These are phyloP conservation scores for Gymnocephalus cernua DNA, from an alignment of 2,113 vertebrate species.

Conservation along the genomic window DNA sequence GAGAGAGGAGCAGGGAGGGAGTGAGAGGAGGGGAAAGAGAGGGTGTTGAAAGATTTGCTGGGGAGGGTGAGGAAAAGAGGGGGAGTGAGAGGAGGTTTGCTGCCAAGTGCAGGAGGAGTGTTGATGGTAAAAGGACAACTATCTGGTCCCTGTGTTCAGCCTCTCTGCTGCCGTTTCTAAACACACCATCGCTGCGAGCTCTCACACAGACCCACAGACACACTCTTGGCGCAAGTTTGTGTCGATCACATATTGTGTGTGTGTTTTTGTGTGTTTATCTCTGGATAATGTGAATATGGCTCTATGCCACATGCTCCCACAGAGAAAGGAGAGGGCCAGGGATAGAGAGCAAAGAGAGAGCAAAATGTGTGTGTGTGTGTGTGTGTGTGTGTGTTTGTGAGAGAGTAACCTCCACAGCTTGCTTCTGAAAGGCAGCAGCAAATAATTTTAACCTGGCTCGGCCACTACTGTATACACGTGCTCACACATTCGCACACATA, in stretches of 20 bases:
- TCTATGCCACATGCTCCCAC: constrained; percentile 47
- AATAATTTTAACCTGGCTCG: constrained; percentile 72
- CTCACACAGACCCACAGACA: constrained; percentile 17
- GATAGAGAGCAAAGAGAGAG: constrained; percentile 31
- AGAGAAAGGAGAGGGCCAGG: constrained; percentile 23
- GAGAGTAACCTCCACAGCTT: constrained; percentile 38
- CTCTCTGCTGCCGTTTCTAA: constrained; percentile 34
- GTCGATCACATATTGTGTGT: background rate
- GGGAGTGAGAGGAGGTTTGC: constrained; percentile 47
- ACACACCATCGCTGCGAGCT: constrained; percentile 45
- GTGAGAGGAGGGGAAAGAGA: constrained; percentile 26
- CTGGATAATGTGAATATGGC: constrained; percentile 44
- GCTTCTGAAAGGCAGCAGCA: constrained; percentile 65
- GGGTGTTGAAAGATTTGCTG: constrained; percentile 66
- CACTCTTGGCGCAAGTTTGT: constrained; percentile 4
- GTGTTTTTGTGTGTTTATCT: constrained; percentile 35
- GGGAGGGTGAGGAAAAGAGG: constrained; percentile 46
- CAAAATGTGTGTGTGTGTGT: constrained; percentile 29
- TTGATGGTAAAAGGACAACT: constrained; percentile 76
- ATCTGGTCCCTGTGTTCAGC: constrained; percentile 57
- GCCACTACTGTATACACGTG: constrained; percentile 61
- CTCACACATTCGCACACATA: constrained; percentile 36
- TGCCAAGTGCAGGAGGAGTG: constrained; percentile 74
- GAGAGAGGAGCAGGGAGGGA: constrained; percentile 40
- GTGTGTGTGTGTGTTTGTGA: constrained; percentile 16